phyloP scores from a whole-genome alignment of 2,888 invertebrate genomes.

The Hypsopygia costalis region DNA sequence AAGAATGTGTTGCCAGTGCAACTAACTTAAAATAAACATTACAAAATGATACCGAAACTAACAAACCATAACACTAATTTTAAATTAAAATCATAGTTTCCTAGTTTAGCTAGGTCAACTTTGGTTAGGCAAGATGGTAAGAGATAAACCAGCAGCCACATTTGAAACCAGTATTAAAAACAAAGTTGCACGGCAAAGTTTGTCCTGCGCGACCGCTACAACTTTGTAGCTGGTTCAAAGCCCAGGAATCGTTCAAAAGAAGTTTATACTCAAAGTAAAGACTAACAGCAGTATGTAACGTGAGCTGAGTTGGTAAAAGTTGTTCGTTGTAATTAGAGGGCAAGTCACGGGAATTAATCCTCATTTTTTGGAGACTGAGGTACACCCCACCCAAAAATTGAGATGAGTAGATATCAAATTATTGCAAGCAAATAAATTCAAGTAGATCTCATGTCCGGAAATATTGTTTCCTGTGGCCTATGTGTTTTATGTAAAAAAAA shows the following conservation, averaged over 20 bases:
- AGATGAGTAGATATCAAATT: too few species aligned
- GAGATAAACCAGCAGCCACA: constrained; percentile 3
- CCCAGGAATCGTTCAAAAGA: constrained; percentile 38
- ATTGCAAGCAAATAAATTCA: too few species aligned
- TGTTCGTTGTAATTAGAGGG: constrained; percentile 62
- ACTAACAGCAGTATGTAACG: constrained; percentile 53
- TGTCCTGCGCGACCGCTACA: constrained; percentile 24
- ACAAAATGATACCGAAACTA: too few species aligned
- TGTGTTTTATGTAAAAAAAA: too few species aligned
- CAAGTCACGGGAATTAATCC: constrained; percentile 60
- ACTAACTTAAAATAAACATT: too few species aligned
- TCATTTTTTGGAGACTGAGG: constrained; percentile 40
- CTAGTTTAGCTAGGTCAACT: too few species aligned
- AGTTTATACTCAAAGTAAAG: constrained; percentile 47
- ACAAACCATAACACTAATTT: too few species aligned
- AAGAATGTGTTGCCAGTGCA: too few species aligned
- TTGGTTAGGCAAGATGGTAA: constrained; percentile 1
- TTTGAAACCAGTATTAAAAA: constrained; percentile 18
- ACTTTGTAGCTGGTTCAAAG: constrained; percentile 29
- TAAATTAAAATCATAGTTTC: too few species aligned
- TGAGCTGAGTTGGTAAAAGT: constrained; percentile 54
- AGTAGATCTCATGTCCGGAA: too few species aligned
- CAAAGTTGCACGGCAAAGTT: constrained; percentile 31
- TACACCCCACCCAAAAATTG: neutral
- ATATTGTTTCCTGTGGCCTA: too few species aligned